Base-by-base conservation (phyloP, 2,113 vertebrate genomes). In the Sceloporus undulatus region DNA sequence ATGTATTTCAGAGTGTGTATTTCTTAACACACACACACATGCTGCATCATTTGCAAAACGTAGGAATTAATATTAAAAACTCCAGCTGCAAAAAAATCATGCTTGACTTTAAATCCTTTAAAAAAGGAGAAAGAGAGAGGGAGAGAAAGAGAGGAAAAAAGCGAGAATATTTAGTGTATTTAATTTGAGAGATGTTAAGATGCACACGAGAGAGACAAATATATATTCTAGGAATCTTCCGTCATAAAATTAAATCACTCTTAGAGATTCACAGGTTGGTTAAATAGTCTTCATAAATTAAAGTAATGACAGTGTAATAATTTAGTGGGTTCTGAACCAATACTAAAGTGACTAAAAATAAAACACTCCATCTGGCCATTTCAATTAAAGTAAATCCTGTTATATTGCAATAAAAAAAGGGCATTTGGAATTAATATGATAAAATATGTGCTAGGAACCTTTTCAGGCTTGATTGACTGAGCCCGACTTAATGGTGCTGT, bases 221-320 rank as follows among this genome's bases (percentile, higher is more conserved):
- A 93, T 94, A 88, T 68, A 88, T 82, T 90, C 79, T 82, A 73
- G 80, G 91, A 88, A 89, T 82, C 90, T 92, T 88, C 76, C 71
- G 68, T 85, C 65, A 88, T 92, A 90, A 94, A 92, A 88, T 87
- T 93, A 40, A 86, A 93, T 89, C 76, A 87, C 68, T 23, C 8
- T 42, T 91, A 79, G 0, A 0, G 89, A 92, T 78, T 90, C 84
- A 90, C 83, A 85, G 75, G 90, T 89, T 38, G 6, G 74, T 92
- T 93, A 93, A 94, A 90, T 79, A 87, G 34, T n/a, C 86, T 88
- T 73, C 66, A 91, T 89, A 93, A 94, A 93, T 91, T 95, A 84
- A 91, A 94, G 88, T 82, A 89, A 89, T 4, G 25, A 89, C 11
- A 87, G 10, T 54, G 84, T 89, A 87, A 93, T 91, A 89, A 91